phyloP scores from a whole-genome alignment of 2,113 vertebrate genomes.

The Stigmatopora nigra region DNA sequence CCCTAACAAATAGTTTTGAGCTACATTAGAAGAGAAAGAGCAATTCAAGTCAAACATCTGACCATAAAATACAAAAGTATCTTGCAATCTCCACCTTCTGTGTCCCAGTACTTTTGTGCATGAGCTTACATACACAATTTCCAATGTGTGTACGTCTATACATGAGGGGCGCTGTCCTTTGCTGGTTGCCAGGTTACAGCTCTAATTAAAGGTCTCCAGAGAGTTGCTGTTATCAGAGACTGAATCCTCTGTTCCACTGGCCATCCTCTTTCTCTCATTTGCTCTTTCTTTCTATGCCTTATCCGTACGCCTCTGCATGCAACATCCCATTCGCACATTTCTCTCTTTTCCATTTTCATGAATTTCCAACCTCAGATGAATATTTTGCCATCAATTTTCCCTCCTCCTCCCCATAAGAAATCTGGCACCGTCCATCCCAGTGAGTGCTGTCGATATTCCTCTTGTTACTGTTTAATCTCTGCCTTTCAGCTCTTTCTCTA shows the following conservation, averaged over 20 bases:
- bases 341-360: not conserved
- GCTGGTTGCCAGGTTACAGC: conserved; percentile 73
- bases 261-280: conserved; percentile 24
- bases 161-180: conserved; percentile 56
- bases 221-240: conserved; percentile 63
- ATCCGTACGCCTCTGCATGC: conserved; percentile 4
- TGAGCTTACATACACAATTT: not conserved
- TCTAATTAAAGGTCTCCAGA: conserved; percentile 71
- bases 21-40: not conserved
- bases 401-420: not conserved
- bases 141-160: conserved; percentile 9
- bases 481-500: conserved; percentile 30
- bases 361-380: conserved; percentile 2
- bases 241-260: conserved; percentile 45
- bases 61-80: not conserved
- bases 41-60: not conserved
- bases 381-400: not conserved
- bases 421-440: conserved; percentile 6
- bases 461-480: conserved; percentile 29
- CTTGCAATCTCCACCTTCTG: not conserved
- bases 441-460: conserved; percentile 20
- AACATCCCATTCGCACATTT: not conserved
- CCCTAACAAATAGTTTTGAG: not conserved
- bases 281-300: conserved; percentile 22
- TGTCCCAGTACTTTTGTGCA: not conserved